Evolutionary conservation across 2,113 vertebrate genomes (phyloP).

Genomic region (Odocoileus virginianus): DNA sequence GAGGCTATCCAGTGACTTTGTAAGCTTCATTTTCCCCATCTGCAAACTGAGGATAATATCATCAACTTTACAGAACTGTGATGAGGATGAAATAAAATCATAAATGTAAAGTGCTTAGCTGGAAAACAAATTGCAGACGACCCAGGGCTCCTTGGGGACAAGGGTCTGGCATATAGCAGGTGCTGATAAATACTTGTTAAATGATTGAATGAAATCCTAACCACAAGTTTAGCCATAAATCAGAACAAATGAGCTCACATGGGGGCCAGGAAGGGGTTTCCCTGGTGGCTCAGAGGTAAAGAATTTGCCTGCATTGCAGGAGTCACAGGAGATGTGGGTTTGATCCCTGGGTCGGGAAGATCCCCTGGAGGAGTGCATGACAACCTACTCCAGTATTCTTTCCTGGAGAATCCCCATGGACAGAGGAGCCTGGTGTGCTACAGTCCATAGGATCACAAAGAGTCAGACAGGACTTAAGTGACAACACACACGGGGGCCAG

Average conservation of each 20-base stretch:
- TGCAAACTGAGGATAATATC: background rate
- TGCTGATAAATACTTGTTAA: background rate
- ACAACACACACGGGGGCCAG: background rate
- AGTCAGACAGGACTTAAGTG: background rate
- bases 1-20: background rate
- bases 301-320: background rate
- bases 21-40: background rate
- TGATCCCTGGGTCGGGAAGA: rapidly evolving
- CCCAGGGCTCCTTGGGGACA: background rate
- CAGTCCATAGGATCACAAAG: background rate
- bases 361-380: background rate
- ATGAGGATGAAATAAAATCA: background rate
- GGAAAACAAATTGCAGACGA: background rate
- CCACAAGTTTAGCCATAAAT: background rate
- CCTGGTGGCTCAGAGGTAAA: background rate
- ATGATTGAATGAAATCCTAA: background rate
- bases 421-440: background rate
- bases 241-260: background rate
- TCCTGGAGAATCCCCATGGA: background rate
- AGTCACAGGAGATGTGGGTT: background rate
- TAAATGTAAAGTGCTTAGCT: background rate
- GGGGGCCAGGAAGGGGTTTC: background rate
- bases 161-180: background rate
- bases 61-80: background rate
- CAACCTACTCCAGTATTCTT: background rate